Evolutionary conservation across 2,888 invertebrate genomes (phyloP).

Genomic region (Cryptus armator): DNA sequence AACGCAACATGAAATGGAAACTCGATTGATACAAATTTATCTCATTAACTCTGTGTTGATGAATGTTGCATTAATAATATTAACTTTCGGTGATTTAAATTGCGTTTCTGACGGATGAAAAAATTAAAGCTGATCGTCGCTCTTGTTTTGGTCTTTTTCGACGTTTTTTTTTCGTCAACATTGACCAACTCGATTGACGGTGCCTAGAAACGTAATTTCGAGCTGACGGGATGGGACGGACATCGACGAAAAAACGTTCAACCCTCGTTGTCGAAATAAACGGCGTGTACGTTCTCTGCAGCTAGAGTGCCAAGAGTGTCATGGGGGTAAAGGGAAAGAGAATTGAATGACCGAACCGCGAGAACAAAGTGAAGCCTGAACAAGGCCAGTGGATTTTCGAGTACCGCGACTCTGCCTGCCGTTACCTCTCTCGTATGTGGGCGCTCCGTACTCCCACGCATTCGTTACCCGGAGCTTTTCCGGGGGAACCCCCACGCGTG

Average conservation of each 20-base stretch:
- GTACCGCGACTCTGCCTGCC: constrained; percentile 23
- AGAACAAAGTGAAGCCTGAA: constrained; percentile 55
- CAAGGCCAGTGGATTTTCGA: constrained; percentile 54
- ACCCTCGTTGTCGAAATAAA: constrained; percentile 28
- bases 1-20: neutral
- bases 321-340: constrained; percentile 33
- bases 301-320: neutral
- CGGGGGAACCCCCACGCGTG: constrained; percentile 2
- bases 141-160: neutral
- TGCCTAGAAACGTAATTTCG: constrained; percentile 37
- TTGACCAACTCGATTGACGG: neutral
- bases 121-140: neutral
- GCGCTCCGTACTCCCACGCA: constrained; percentile 1
- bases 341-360: constrained; percentile 52
- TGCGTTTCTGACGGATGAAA: neutral
- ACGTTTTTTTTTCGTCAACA: constrained; percentile 4
- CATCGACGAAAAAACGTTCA: constrained; percentile 25
- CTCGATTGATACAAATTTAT: neutral
- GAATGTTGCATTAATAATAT: neutral
- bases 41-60: neutral
- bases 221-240: neutral
- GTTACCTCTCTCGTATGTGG: neutral
- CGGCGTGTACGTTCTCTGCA: constrained; percentile 13
- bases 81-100: neutral
- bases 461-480: constrained; percentile 33